These are phyloP conservation scores for Labia minor DNA, from an alignment of 2,888 invertebrate genomes.

Conservation along the genomic window DNA sequence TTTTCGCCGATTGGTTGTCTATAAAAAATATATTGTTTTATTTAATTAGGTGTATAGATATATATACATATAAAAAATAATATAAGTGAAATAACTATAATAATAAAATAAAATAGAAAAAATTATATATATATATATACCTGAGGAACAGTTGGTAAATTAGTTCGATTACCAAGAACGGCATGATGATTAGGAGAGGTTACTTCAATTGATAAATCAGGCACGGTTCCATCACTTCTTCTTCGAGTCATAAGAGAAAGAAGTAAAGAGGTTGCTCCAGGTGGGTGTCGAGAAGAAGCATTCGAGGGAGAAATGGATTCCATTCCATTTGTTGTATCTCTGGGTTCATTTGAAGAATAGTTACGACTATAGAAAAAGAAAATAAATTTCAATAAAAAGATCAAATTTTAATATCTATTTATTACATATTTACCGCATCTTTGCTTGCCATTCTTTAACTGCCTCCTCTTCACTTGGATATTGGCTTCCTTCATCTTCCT, in stretches of 20 bases:
- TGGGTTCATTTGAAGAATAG: neutral
- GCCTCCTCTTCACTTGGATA: conserved; percentile 14
- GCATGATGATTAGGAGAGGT: neutral
- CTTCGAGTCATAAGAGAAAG: neutral
- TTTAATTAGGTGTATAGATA: no score
- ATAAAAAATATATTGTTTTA: no score
- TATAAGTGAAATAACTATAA: no score
- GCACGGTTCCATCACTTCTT: conserved; percentile 30
- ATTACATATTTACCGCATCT: conserved; percentile 16
- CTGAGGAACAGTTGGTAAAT: conserved; percentile 28
- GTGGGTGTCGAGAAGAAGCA: neutral
- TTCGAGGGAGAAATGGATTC: conserved; percentile 8
- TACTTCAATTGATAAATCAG: conserved; percentile 30
- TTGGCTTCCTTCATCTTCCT: conserved; percentile 14
- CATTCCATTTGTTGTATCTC: conserved; percentile 17
- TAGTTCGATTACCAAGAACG: conserved; percentile 35
- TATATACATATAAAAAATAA: no score
- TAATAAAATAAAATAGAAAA: no score
- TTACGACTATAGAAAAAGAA: neutral
- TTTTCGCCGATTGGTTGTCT: conserved; percentile 60
- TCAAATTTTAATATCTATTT: neutral
- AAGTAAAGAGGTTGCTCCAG: neutral
- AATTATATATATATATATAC: no score
- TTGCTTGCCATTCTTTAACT: conserved; percentile 21
- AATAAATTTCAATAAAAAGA: neutral